Evolutionary conservation across 1,140 invertebrate genomes (phyloP), one percentile per base, ranked within the genome.

Genomic region (Leptonema lineaticorne): DNA sequence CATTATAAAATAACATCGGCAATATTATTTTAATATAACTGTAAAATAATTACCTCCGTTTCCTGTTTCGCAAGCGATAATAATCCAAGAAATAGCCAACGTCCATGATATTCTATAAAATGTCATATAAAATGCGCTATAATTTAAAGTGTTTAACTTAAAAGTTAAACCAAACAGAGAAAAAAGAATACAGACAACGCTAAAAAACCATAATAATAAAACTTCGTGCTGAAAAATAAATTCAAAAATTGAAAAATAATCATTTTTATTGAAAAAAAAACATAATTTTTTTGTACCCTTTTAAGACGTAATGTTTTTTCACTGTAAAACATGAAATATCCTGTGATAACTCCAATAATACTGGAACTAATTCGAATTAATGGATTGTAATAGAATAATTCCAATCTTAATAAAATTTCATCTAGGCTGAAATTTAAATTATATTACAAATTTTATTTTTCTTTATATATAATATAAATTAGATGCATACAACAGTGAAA

Each of bases 361-460:
- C 84, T 84, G 3, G 84, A 82, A 53, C 79, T 78, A 60, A 84
- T 79, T 75, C 84, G 77, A 7, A 77, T 72, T 83, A 83, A 84
- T 0, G 83, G 82, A n/a, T 78, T 78, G 63, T 80, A 75, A 58
- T 85, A 85, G 4, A 85, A 72, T 2, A 75, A 33, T 56, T 81
- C 73, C 60, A 81, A 64, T 60, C 77, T 74, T 27, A 70, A 70
- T 46, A 77, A 79, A 33, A 80, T 76, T 68, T 79, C 75, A 67
- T 83, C 80, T 68, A 84, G 9, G 7, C 64, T 57, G 11, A 33
- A 33, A 33, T 33, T 5, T 6, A 33, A 33, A 33, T 33, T 33
- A 11, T 5, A 5, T 11, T 6, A 5, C 11, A 6, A 11, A 5
- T 6, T 6, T 11, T 6, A 33, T 33, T 6, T 33, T 6, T 33